A percentile compares a stretch with the other conserved stretches of the same genome.
Evolutionary conservation across 2,797 vertebrate species (phyloP).

Genomic region (Diglossa cyanea): DNA sequence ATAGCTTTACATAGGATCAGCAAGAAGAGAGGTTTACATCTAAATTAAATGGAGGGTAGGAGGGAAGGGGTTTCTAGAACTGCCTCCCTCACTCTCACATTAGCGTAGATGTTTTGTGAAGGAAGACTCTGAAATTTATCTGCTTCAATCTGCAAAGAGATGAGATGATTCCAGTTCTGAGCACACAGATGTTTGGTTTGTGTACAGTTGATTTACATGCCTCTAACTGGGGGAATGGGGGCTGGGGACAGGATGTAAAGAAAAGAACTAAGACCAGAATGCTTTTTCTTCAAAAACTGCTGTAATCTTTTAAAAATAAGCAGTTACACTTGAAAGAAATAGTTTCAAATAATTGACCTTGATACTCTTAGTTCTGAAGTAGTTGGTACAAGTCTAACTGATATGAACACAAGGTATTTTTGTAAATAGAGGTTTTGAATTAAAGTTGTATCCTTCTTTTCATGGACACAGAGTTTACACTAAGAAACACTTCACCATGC

Average conservation of each 20-base stretch:
- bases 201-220: neutral
- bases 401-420: neutral
- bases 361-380: neutral
- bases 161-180: neutral
- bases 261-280: neutral
- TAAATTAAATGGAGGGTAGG: neutral
- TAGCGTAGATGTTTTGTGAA: neutral
- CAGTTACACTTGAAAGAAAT: neutral
- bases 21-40: neutral
- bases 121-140: neutral
- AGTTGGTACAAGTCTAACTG: neutral
- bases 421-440: neutral
- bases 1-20: neutral
- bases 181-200: neutral
- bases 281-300: neutral
- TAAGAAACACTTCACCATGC: neutral
- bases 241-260: neutral
- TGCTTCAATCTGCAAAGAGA: neutral
- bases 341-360: neutral
- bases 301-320: neutral
- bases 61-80: neutral
- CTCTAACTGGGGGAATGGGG: rapidly evolving
- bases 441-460: neutral
- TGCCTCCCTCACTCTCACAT: neutral
- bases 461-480: neutral